Conservation (phyloP, 2,113 vertebrate genomes). For the Pelobates fuscus region DNA sequence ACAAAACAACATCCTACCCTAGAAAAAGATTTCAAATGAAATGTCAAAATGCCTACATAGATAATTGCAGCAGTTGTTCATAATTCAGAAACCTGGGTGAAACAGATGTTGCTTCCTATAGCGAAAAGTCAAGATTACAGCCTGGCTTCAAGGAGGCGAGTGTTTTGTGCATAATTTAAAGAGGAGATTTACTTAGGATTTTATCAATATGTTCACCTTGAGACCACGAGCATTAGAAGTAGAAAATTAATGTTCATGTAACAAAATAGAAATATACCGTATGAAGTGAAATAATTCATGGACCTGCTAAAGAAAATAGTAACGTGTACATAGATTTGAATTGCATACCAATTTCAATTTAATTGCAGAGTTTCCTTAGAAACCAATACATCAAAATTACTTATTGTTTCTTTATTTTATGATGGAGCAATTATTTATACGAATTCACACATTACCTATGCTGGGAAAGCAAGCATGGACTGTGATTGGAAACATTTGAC, state of each 20-base stretch:
- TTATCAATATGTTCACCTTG: neutral
- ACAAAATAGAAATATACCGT: neutral
- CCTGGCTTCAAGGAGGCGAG: neutral
- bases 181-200: neutral
- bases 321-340: constrained; percentile 3
- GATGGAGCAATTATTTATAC: constrained; percentile 41
- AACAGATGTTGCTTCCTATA: constrained; percentile 16
- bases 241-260: neutral
- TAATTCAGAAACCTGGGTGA: neutral
- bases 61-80: neutral
- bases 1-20: neutral
- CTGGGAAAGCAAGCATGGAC: neutral
- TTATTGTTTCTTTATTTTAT: constrained; percentile 45
- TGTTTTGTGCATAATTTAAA: neutral
- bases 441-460: neutral
- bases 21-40: too few relatives aligned
- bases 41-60: neutral
- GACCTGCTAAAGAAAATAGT: neutral
- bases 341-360: constrained; percentile 29
- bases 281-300: constrained; percentile 17
- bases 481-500: neutral
- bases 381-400: constrained; percentile 43
- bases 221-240: neutral
- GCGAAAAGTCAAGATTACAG: constrained; percentile 3
- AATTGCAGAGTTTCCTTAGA: constrained; percentile 40